These are phyloP conservation scores for Hylaeus anthracinus DNA, from an alignment of 1,140 invertebrate genomes.

Conservation along the genomic window DNA sequence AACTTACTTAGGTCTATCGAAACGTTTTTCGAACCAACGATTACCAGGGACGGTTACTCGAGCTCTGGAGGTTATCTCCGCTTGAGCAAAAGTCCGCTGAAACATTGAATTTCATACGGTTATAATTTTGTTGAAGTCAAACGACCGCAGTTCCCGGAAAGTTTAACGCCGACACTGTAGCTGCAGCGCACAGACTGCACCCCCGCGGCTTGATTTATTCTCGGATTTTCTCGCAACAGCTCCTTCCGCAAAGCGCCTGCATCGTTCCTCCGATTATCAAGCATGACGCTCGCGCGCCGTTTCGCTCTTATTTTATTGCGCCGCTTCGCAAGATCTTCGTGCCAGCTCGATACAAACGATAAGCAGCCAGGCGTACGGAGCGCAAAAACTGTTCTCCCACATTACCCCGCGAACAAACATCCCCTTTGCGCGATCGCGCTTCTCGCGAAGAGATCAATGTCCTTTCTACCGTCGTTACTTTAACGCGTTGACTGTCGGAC, in stretches of 20 bases:
- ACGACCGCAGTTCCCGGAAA: neutral
- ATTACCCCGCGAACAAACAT: too few species aligned
- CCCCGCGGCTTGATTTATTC: constrained; percentile 51
- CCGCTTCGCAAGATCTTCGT: constrained; percentile 38
- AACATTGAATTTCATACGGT: neutral
- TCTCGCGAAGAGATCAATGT: too few species aligned
- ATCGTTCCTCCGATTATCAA: neutral
- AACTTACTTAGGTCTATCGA: too few species aligned
- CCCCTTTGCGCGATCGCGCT: too few species aligned
- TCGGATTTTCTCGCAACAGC: constrained; percentile 39
- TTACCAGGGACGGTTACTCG: neutral
- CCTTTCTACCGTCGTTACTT: too few species aligned
- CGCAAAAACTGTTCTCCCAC: too few species aligned
- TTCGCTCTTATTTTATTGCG: constrained; percentile 48
- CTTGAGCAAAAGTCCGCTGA: neutral
- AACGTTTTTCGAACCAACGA: too few species aligned
- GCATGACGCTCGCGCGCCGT: neutral
- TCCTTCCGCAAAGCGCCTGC: neutral
- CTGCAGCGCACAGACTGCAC: constrained; percentile 8
- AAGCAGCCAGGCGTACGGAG: neutral
- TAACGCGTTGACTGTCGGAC: too few species aligned
- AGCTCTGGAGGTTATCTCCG: too few species aligned
- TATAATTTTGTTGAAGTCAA: neutral
- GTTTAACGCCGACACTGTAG: neutral
- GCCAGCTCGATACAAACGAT: constrained; percentile 1